Evolutionary conservation across 2,113 vertebrate species (phyloP).

Genomic region (Noturus placidus): DNA sequence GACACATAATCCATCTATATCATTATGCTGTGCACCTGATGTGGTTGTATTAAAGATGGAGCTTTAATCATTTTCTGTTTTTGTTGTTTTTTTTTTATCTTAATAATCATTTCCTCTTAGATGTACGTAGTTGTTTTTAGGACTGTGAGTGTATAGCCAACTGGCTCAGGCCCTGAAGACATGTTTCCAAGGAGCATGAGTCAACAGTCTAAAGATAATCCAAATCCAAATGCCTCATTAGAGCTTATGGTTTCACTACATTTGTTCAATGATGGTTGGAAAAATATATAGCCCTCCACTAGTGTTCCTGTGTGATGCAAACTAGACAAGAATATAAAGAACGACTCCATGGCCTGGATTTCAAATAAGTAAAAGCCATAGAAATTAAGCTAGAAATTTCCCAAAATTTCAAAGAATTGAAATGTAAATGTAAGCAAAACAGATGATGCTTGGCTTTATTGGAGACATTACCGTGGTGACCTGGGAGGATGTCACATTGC

Average conservation of each 20-base stretch:
- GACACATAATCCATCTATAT: neutral
- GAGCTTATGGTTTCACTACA: neutral
- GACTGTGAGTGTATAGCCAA: neutral
- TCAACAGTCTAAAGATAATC: neutral
- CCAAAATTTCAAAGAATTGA: neutral
- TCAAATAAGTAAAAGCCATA: neutral
- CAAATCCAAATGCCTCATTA: conserved; percentile 4
- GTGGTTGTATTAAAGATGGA: neutral
- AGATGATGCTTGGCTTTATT: neutral
- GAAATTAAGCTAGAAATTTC: neutral
- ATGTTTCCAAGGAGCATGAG: neutral
- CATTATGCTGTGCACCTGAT: neutral
- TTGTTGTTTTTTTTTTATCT: neutral
- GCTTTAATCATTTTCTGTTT: neutral
- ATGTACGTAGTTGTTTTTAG: neutral
- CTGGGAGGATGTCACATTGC: conserved; percentile 14
- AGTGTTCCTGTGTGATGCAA: neutral
- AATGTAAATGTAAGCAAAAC: conserved; percentile 4
- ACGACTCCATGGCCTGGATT: neutral
- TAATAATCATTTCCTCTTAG: neutral
- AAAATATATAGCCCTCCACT: neutral
- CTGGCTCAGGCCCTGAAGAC: neutral
- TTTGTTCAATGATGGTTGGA: neutral
- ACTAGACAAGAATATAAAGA: neutral
- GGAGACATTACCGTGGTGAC: conserved; percentile 18